Evolutionary conservation across 2,888 invertebrate genomes (phyloP).

Genomic region (Pyrrhia umbra): DNA sequence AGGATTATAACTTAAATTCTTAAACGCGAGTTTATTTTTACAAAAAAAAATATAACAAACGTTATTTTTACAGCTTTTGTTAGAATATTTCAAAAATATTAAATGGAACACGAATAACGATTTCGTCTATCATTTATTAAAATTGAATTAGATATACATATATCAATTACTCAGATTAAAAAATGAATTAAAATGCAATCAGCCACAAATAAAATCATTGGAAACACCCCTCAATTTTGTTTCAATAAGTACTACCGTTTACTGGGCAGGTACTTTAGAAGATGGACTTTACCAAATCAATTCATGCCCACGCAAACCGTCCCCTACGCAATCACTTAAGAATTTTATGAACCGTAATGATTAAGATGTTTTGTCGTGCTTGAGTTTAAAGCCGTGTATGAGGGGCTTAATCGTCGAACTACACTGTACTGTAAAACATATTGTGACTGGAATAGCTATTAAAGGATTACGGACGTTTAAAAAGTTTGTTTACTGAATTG

Average conservation of each 20-base stretch:
- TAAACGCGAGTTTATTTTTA: no score
- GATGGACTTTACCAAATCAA: conserved; percentile 87
- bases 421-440: conserved; percentile 80
- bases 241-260: conserved; percentile 65
- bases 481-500: conserved; percentile 54
- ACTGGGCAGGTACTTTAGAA: conserved; percentile 78
- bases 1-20: no score
- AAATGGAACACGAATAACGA: not conserved
- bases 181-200: conserved; percentile 40
- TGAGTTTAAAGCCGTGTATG: conserved; percentile 77
- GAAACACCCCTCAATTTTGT: conserved; percentile 67
- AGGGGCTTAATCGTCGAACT: conserved; percentile 65
- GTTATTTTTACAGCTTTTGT: no score
- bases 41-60: no score
- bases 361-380: conserved; percentile 88
- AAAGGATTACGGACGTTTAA: conserved; percentile 79
- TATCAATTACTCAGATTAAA: conserved; percentile 2
- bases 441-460: conserved; percentile 87
- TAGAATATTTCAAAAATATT: no score
- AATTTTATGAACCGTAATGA: conserved; percentile 89
- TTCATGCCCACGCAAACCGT: conserved; percentile 83
- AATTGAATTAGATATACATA: conserved; percentile 1
- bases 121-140: not conserved
- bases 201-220: conserved; percentile 46
- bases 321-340: conserved; percentile 89